phyloP scores from a whole-genome alignment of 2,113 vertebrate species.

The Crotalus helleri region DNA sequence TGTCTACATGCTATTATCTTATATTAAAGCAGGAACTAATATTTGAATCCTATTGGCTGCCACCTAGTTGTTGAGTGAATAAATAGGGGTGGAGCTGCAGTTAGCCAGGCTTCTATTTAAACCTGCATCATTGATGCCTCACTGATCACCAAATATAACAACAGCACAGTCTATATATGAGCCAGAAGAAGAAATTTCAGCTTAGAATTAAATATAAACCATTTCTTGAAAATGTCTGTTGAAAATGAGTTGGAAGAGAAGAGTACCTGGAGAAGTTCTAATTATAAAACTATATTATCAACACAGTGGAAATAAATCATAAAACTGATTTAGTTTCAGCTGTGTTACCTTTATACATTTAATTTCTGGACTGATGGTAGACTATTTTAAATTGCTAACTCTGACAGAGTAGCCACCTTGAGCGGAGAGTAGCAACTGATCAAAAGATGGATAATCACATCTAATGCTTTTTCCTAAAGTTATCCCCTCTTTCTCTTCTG shows the following conservation, averaged over 20 bases:
- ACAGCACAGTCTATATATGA: background rate
- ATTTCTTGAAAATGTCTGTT: background rate
- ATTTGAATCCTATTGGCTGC: too few relatives aligned
- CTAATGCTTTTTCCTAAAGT: background rate
- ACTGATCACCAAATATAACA: too few relatives aligned
- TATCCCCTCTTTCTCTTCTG: background rate
- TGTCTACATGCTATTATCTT: too few relatives aligned
- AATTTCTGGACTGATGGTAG: background rate
- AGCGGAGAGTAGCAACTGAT: background rate
- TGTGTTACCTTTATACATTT: background rate
- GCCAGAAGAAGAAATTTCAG: background rate
- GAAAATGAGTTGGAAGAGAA: background rate
- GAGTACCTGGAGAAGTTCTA: background rate
- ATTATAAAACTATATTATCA: background rate
- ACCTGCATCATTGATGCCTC: too few relatives aligned
- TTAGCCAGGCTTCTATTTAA: too few relatives aligned
- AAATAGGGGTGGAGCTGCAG: too few relatives aligned
- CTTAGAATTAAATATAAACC: background rate
- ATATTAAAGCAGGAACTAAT: too few relatives aligned
- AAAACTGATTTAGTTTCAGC: background rate
- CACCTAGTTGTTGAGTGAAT: too few relatives aligned
- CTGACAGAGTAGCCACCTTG: background rate
- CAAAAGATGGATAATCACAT: background rate
- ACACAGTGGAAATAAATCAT: background rate
- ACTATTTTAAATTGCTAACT: background rate